Evolutionary conservation across 2,888 invertebrate species (phyloP), one percentile per base, ranked within the genome.

Genomic region (Listrodromus nycthemerus): DNA sequence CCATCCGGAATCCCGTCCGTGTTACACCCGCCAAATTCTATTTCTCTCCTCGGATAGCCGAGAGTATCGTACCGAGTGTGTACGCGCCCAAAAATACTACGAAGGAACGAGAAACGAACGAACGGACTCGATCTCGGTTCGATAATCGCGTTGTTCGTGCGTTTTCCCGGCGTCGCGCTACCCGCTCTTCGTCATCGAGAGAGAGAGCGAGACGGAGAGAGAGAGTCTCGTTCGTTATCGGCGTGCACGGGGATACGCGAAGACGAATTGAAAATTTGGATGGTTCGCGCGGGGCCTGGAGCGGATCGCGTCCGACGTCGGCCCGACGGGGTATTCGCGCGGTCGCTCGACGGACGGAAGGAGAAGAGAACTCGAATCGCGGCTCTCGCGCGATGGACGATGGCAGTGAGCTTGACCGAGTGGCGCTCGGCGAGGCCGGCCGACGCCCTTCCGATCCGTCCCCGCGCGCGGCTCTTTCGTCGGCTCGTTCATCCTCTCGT

Each of bases 381-480:
- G 75, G 77, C 79, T 76, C 86, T 83, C 65, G 86, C 65, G 86
- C 84, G 87, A 86, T 87, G 85, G 89, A 91, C 87, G 90, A 91
- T 91, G 91, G 91, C 90, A 91, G 91, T 91, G 91, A 91, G 91
- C 91, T 91, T 91, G 91, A 91, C 92, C 92, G 91, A 92, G 92
- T 92, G 92, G 92, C 92, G 92, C 92, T 91, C 89, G 90, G 90
- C 91, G 91, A 92, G 91, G 91, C 91, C 91, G 91, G 92, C 92
- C 92, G 92, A 92, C 92, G 92, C 92, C 92, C 92, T 91, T 91
- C 90, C 91, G 90, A 89, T 52, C 84, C 86, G 81, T 86, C 58
- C 50, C 61, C 79, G 41, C 50, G 65, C 69, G n/a, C n/a, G n/a
- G n/a, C 66, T 66, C 61, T 19, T 33, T 70, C 24, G 24, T 61